Evolutionary conservation across 2,888 invertebrate species (phyloP), one percentile per base, ranked within the genome.

Genomic region (Heliconius ismenius): DNA sequence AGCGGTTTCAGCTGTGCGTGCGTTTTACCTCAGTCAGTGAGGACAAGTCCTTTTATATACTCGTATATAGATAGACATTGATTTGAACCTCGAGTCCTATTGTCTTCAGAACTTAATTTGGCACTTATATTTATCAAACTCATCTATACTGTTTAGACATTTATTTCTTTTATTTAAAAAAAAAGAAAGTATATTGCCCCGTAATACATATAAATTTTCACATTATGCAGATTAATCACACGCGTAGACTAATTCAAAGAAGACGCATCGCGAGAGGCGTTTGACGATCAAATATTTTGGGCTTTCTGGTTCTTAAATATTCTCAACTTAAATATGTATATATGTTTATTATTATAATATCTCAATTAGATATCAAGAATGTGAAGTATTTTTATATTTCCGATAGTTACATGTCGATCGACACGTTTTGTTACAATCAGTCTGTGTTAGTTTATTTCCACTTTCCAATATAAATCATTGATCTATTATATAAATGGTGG

Each of bases 391-490:
- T 72, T 76, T 76, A 54, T 49, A 64, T 36, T 70, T 75, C 70
- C 70, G 9, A 75, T 26, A 54, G 26, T 63, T 36, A 36, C 13
- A 54, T 18, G 49, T 36, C 62, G 73, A 73, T 62, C 73, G 62
- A 26, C 73, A 62, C 73, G 32, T 64, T 39, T 64, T 49, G 49
- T 62, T 15, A 64, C 21, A 21, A 39, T 63, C 43, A 54, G 7
- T 54, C 21, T 54, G 58, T 54, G 26, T 73, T 24, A 18, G 28
- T 60, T 73, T 18, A 32, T 26, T 10, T 2, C 43, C 21, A 79
- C 79, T 78, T 79, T 79, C 77, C 67, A 74, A 74, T 79, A 78
- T 79, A 78, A 78, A 76, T 76, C 77, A 70, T 73, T 10, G 7
- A 32, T 32, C 11, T 73, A 58, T 79, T 76, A 79, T 74, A 74